Evolutionary conservation across 2,797 vertebrate genomes (phyloP).

Genomic region (Chrosomus eos): DNA sequence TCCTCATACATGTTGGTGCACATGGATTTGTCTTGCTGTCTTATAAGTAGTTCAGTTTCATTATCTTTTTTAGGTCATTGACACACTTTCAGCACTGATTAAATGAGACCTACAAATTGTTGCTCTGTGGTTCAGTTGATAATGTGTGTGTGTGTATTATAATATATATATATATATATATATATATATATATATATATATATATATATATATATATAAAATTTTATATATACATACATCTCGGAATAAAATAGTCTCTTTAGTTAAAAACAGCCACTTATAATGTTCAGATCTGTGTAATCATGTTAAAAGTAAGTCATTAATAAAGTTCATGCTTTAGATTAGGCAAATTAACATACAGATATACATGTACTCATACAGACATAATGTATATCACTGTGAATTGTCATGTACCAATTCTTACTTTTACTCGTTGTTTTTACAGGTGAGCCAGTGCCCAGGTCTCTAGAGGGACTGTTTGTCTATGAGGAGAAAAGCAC

Average conservation of each 20-base stretch:
- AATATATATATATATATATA: too few relatives aligned
- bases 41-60: constrained; percentile 67
- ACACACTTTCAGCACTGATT: constrained; percentile 39
- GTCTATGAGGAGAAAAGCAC: constrained; percentile 89
- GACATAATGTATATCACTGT: neutral
- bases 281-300: neutral
- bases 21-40: constrained; percentile 53
- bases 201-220: too few relatives aligned
- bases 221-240: too few relatives aligned
- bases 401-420: neutral
- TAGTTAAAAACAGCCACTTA: neutral
- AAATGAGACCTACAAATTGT: constrained; percentile 41
- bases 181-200: too few relatives aligned
- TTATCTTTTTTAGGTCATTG: constrained; percentile 59
- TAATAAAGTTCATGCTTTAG: neutral
- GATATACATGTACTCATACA: neutral
- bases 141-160: too few relatives aligned
- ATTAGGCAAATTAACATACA: neutral
- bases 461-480: constrained; percentile 93
- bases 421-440: constrained; percentile 8
- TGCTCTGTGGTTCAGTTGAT: neutral
- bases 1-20: neutral
- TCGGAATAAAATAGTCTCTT: neutral
- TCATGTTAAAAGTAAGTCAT: neutral
- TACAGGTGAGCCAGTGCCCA: constrained; percentile 88